These are phyloP conservation scores for Lycodopsis pacificus DNA, from an alignment of 2,797 vertebrate genomes.

Conservation along the genomic window DNA sequence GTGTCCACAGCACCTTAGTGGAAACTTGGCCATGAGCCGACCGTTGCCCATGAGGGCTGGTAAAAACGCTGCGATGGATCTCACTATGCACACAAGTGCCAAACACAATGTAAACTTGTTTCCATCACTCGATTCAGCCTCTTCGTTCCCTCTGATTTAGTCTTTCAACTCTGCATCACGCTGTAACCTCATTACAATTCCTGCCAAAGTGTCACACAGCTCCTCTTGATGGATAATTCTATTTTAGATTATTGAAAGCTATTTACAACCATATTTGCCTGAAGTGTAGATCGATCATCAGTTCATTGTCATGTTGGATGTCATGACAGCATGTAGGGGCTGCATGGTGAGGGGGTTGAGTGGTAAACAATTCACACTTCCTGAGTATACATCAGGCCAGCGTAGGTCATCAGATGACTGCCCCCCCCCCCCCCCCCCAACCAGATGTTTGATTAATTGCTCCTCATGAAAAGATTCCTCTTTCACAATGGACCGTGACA, in stretches of 20 bases:
- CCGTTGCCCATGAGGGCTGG: constrained; percentile 69
- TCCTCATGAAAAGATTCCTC: constrained; percentile 76
- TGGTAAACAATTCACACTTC: constrained; percentile 58
- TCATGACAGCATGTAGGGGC: neutral
- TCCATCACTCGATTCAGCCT: constrained; percentile 60
- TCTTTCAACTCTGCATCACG: constrained; percentile 15
- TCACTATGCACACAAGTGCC: constrained; percentile 69
- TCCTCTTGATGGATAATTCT: constrained; percentile 6
- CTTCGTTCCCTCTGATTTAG: constrained; percentile 26
- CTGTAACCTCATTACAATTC: constrained; percentile 3
- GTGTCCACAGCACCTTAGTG: constrained; percentile 64
- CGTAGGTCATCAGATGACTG: constrained; percentile 60
- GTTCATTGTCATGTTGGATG: constrained; percentile 14
- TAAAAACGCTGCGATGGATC: constrained; percentile 72
- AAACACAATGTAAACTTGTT: constrained; percentile 74
- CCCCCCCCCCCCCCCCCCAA: constrained; percentile 41
- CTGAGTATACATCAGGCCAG: constrained; percentile 62
- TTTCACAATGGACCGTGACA: constrained; percentile 70
- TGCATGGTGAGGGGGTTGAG: constrained; percentile 20
- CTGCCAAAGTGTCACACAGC: neutral
- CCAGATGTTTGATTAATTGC: constrained; percentile 80
- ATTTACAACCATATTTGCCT: constrained; percentile 17
- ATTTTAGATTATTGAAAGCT: constrained; percentile 9
- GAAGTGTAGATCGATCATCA: constrained; percentile 20
- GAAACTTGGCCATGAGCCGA: constrained; percentile 75